Conservation (phyloP, 2,113 vertebrate genomes). For the Sylvietta virens region DNA sequence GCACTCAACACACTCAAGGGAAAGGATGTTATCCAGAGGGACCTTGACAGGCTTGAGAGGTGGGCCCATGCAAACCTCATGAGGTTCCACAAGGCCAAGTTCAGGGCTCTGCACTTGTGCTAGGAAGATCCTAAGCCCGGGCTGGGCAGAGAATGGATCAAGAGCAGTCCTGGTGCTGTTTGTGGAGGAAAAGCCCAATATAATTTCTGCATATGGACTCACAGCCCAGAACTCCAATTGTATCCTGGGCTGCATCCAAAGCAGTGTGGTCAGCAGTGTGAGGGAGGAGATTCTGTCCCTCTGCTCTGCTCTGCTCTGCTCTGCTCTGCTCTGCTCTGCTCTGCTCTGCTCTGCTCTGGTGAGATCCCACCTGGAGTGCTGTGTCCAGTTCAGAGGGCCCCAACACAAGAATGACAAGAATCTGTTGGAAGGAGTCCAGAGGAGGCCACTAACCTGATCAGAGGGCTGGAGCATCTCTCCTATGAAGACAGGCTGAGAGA, state of each 20-base stretch:
- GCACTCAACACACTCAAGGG: neutral
- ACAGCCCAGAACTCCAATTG: neutral
- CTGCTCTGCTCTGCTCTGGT: neutral
- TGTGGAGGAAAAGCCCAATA: neutral
- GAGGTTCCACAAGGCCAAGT: neutral
- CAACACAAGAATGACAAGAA: neutral
- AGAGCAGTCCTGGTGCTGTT: neutral
- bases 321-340: neutral
- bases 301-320: neutral
- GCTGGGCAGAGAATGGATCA: neutral
- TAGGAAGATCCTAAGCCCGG: neutral
- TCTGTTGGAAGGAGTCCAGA: neutral
- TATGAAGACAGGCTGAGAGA: neutral
- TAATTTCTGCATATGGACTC: too few relatives aligned
- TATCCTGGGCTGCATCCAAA: neutral
- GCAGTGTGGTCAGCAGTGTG: neutral
- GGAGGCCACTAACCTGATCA: neutral
- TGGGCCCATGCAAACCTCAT: neutral
- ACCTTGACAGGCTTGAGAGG: neutral
- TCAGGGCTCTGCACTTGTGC: too few relatives aligned
- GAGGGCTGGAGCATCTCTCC: neutral
- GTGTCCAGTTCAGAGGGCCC: neutral
- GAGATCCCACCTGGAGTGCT: neutral
- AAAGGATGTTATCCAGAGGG: neutral
- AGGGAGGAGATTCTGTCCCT: accelerated